Evolutionary conservation across 64 coral and sea anemone species (phyloP), one percentile per base, ranked within the genome.

Genomic region (Astreopora myriophthalma): DNA sequence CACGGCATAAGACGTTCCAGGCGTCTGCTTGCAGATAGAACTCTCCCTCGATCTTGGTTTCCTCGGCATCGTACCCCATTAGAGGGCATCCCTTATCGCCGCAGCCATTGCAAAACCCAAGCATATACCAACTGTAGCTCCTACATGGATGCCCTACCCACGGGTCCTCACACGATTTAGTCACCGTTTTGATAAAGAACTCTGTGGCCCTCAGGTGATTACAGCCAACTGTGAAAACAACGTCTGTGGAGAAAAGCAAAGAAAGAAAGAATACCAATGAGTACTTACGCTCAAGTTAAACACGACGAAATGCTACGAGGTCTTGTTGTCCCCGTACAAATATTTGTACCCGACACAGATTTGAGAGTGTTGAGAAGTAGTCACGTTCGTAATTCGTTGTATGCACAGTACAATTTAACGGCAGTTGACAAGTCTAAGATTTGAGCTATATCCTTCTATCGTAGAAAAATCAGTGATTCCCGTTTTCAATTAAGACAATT

Each of bases 91-190:
- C 76, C n/a, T n/a, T n/a, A 3, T 27, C 24, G 19, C 51, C 28
- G 48, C 88, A 90, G 8, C 9, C n/a, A 8, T 46, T 17, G 28
- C 88, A 90, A 30, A 16, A 34, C 37, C 22, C 79, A 75, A 82
- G 82, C 80, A 27, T 69, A 62, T 10, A 25, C 36, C 16, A n/a
- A n/a, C n/a, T n/a, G n/a, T 82, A 32, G 19, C 25, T 69, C 23
- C 5, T 25, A 28, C 88, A 90, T 48, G 74, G 88, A 39, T 82
- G 82, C 36, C 57, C 79, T 34, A 17, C 64, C 88, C 88, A 90
- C 44, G 88, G 66, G 28, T n/a, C n/a, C n/a, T n/a, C 75, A 90
- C 14, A 23, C 17, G 49, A 23, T 63, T 33, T 26, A 6, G 5
- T n/a, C n/a, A 52, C 26, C n/a, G 85, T 9, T 6, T 48, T 57